Evolutionary conservation across 1,140 invertebrate genomes (phyloP).

Genomic region (Achatina immaculata): DNA sequence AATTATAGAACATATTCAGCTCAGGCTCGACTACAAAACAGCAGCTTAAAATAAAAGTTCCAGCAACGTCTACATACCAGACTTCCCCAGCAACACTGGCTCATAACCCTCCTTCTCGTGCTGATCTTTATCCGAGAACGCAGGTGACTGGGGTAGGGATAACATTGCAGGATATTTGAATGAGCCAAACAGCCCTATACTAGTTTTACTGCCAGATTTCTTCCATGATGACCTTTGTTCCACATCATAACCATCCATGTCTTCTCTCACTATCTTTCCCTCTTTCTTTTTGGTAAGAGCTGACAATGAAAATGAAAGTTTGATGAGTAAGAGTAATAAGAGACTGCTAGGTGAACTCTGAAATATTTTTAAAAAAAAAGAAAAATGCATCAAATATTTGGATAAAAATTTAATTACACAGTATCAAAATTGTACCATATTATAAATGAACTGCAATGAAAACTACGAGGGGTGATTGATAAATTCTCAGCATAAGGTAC

Average conservation of each 20-base stretch:
- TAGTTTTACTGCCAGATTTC: slow-evolving; percentile 16
- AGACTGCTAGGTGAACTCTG: too few species aligned
- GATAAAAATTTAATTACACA: too few species aligned
- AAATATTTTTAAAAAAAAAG: too few species aligned
- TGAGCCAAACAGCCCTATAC: slow-evolving; percentile 20
- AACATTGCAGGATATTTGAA: slow-evolving; percentile 30
- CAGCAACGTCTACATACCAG: slow-evolving; percentile 18
- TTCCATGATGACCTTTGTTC: slow-evolving; percentile 6
- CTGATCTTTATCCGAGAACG: slow-evolving; percentile 33
- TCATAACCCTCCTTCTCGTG: slow-evolving; percentile 35
- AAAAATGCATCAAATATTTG: too few species aligned
- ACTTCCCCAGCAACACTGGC: neutral
- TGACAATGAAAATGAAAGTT: neutral
- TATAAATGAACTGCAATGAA: too few species aligned
- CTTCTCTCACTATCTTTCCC: neutral
- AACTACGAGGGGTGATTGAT: too few species aligned
- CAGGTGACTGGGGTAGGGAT: slow-evolving; percentile 35
- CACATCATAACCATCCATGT: slow-evolving; percentile 19
- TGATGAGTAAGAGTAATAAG: too few species aligned
- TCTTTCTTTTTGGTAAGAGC: slow-evolving; percentile 14
- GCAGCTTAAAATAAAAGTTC: too few species aligned
- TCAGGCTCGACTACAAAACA: too few species aligned
- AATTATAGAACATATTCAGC: too few species aligned
- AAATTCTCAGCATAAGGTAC: too few species aligned
- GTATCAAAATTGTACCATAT: too few species aligned